A percentile compares a stretch with the other conserved stretches of the same genome.
phyloP scores from a whole-genome alignment of 2,888 invertebrate genomes.

The Caenorhabditis sulstoni region DNA sequence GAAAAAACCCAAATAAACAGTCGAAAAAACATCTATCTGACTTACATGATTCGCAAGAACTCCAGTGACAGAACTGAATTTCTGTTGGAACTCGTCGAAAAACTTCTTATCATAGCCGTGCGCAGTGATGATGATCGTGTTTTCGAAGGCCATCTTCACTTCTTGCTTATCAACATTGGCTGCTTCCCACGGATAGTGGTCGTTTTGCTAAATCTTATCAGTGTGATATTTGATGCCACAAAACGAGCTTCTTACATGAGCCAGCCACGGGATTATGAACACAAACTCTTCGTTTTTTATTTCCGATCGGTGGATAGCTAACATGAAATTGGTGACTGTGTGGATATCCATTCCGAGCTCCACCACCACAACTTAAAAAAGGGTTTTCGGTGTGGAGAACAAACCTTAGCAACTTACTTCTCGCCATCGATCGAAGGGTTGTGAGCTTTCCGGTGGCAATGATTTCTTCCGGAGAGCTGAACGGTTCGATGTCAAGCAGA shows the following conservation, averaged over 20 bases:
- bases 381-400: not conserved
- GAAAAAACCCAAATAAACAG: constrained; percentile 9
- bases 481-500: constrained; percentile 77
- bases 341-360: constrained; percentile 80
- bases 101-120: constrained; percentile 80
- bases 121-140: constrained; percentile 79
- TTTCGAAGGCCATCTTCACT: constrained; percentile 77
- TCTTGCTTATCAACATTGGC: constrained; percentile 78
- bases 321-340: constrained; percentile 74
- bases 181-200: constrained; percentile 80
- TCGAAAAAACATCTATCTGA: not conserved
- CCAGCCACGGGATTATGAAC: constrained; percentile 78
- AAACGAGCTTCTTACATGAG: constrained; percentile 69
- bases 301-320: constrained; percentile 70
- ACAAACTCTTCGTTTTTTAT: constrained; percentile 78
- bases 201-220: constrained; percentile 65
- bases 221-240: constrained; percentile 14
- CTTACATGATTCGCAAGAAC: constrained; percentile 76
- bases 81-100: constrained; percentile 77
- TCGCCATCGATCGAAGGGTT: constrained; percentile 61
- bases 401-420: constrained; percentile 74
- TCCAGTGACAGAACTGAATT: constrained; percentile 76
- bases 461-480: constrained; percentile 77
- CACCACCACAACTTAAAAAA: constrained; percentile 71
- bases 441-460: constrained; percentile 74